phyloP scores from a whole-genome alignment of 2,888 invertebrate genomes.

The Hirtodrosophila cameraria region DNA sequence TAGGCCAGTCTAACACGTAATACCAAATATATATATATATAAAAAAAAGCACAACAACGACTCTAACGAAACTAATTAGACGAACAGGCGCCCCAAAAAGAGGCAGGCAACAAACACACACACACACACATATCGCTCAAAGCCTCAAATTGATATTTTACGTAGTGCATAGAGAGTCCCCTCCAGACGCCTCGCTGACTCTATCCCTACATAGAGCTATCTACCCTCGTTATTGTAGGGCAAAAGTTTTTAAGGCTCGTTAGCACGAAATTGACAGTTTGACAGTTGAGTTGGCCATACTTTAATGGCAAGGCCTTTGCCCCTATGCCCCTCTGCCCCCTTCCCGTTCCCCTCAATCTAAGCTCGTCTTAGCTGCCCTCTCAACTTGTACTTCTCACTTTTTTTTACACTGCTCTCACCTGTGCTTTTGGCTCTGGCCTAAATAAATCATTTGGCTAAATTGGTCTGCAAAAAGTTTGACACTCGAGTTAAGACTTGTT shows the following conservation, averaged over 20 bases:
- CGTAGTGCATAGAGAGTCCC: slow-evolving; percentile 29
- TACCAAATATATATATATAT: slow-evolving; percentile 23
- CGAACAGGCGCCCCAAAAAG: slow-evolving; percentile 69
- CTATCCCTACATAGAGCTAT: too few relatives aligned
- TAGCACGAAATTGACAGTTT: slow-evolving; percentile 81
- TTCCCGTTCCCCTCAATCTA: neutral
- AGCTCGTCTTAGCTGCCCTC: too few relatives aligned
- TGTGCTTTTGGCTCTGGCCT: slow-evolving; percentile 59
- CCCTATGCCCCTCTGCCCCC: slow-evolving; percentile 18
- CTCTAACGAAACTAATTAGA: slow-evolving; percentile 80
- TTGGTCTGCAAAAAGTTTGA: slow-evolving; percentile 79
- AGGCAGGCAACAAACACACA: slow-evolving; percentile 35
- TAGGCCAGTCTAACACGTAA: slow-evolving; percentile 56
- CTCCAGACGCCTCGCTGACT: too few relatives aligned
- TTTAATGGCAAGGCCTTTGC: slow-evolving; percentile 73
- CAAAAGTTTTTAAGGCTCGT: slow-evolving; percentile 78
- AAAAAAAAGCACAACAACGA: slow-evolving; percentile 46
- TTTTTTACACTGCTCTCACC: neutral
- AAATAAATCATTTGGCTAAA: slow-evolving; percentile 80
- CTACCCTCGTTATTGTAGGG: slow-evolving; percentile 43
- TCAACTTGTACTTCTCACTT: neutral
- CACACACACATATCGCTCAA: slow-evolving; percentile 52
- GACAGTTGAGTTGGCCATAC: slow-evolving; percentile 80
- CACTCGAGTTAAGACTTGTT: slow-evolving; percentile 75
- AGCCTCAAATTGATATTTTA: slow-evolving; percentile 77